Conservation (phyloP, 2,888 invertebrate species). For the Hirtodrosophila histrioides region DNA sequence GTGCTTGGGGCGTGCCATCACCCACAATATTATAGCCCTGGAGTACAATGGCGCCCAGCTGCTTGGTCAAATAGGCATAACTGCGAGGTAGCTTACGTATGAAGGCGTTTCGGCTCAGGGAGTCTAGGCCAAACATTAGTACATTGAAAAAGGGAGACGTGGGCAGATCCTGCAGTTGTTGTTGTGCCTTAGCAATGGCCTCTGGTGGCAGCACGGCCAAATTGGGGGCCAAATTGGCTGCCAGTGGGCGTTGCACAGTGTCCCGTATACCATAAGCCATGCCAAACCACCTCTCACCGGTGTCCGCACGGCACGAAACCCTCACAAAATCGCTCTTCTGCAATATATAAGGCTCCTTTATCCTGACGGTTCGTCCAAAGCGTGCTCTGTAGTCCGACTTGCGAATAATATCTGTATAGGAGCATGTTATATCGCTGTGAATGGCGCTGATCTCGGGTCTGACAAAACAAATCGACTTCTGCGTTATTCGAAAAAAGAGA, state of each 20-base stretch:
- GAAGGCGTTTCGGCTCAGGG: conserved; percentile 92
- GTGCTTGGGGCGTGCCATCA: conserved; percentile 93
- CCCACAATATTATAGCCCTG: conserved; percentile 94
- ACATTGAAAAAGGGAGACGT: conserved; percentile 86
- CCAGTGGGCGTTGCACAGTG: conserved; percentile 78
- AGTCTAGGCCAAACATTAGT: conserved; percentile 95
- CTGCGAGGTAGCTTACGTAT: conserved; percentile 91
- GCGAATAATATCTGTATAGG: conserved; percentile 89
- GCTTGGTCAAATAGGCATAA: conserved; percentile 88
- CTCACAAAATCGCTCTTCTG: conserved; percentile 89
- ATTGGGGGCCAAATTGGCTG: conserved; percentile 62
- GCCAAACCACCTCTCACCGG: conserved; percentile 86
- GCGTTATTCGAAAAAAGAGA: not conserved
- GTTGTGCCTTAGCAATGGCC: conserved; percentile 61
- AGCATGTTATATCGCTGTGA: conserved; percentile 84
- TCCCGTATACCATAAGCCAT: conserved; percentile 87
- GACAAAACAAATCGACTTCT: conserved; percentile 84
- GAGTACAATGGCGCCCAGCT: conserved; percentile 87
- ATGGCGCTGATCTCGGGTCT: conserved; percentile 80
- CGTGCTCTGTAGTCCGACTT: conserved; percentile 87
- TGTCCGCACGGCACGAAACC: conserved; percentile 86
- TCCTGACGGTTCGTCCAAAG: conserved; percentile 85
- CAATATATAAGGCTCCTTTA: conserved; percentile 87
- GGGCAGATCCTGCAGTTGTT: conserved; percentile 55
- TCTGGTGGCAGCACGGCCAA: conserved; percentile 61